phyloP scores from a whole-genome alignment of 2,888 invertebrate genomes.

The Meghimatium bilineatum region DNA sequence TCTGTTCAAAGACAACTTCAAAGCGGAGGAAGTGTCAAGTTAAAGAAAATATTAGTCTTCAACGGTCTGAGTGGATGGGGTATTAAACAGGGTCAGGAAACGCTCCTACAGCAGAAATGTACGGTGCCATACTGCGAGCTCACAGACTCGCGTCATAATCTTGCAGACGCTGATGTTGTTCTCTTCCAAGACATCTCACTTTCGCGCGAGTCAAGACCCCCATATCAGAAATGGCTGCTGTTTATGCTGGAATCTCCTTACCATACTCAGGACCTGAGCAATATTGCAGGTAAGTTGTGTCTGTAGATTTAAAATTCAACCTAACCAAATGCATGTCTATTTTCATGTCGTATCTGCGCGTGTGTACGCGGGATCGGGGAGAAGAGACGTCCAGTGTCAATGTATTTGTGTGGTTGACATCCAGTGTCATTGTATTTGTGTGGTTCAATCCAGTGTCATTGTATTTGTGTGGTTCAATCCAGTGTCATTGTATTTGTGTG shows the following conservation, averaged over 20 bases:
- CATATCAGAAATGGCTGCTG: slow-evolving; percentile 87
- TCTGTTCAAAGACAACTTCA: slow-evolving; percentile 45
- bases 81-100: slow-evolving; percentile 79
- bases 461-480: too few relatives aligned
- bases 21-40: slow-evolving; percentile 48
- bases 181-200: slow-evolving; percentile 80
- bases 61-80: slow-evolving; percentile 64
- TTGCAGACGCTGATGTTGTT: slow-evolving; percentile 88
- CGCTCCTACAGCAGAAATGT: slow-evolving; percentile 86
- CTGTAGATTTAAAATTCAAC: background rate
- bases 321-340: background rate
- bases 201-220: slow-evolving; percentile 59
- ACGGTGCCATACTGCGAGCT: slow-evolving; percentile 91
- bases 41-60: slow-evolving; percentile 67
- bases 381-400: too few relatives aligned
- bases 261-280: slow-evolving; percentile 88
- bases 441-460: too few relatives aligned
- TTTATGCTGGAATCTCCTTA: slow-evolving; percentile 97
- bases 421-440: too few relatives aligned
- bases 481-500: too few relatives aligned
- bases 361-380: too few relatives aligned
- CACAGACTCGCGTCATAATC: slow-evolving; percentile 85
- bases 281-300: background rate
- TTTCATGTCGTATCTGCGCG: too few relatives aligned
- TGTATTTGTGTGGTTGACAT: too few relatives aligned